Base-by-base conservation (phyloP, 2,797 vertebrate genomes). In the Karalla daura region DNA sequence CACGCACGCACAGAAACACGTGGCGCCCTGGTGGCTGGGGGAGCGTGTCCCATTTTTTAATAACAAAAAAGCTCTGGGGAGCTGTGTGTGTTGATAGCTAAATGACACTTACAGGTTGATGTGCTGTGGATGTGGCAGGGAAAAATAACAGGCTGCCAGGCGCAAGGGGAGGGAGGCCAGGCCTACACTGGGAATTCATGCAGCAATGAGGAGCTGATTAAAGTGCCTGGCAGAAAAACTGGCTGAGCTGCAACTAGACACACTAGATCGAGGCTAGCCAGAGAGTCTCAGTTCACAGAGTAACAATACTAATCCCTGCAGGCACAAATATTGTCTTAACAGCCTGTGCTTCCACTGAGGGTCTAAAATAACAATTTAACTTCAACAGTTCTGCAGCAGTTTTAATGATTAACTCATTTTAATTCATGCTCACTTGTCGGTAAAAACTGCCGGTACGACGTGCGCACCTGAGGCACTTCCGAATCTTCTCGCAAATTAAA, bases 101-200 rank as follows among this genome's bases (percentile, higher is more conserved):
- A 92, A 92, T 91, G 91, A 93, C 91, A 92, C 89, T 88, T 85
- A 85, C 86, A 90, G 88, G 88, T 86, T 89, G 86, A 84, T 80
- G 87, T 72, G 81, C 75, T 69, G 78, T 66, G 76, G 74, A 85
- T 84, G 78, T 80, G 77, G 70, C 65, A 66, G 44, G 24, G 20
- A 81, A 83, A 81, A 89, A 85, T 78, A 81, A 80, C 70, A 83
- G 80, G 58, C 84, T 90, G 83, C 61, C 79, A 86, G 80, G 76
- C 78, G 50, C 60, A 59, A 71, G 74, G 80, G 78, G 84, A 80
- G 68, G 72, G 44, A 75, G 85, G 76, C 76, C 69, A 70, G 75
- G 67, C 64, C 72, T 78, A 73, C 83, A 74, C 36, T 33, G 81
- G 81, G 86, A 83, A 82, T 86, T 78, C 78, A 88, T 72, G 74